Conservation (phyloP, 2,888 invertebrate species). For the Stenotaenia linearis region DNA sequence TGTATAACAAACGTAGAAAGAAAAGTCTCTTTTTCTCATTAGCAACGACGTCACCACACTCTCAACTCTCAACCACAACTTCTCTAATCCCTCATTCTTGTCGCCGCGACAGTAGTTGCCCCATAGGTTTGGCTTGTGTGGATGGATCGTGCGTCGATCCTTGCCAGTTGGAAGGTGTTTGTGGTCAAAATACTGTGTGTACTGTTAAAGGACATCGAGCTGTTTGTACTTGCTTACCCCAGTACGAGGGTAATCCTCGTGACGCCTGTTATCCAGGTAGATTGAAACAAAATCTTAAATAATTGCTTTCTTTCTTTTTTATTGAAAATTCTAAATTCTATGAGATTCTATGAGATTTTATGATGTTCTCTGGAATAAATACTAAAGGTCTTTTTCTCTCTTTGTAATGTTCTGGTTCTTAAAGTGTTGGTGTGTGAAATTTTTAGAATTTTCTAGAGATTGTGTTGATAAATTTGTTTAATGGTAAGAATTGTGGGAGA, state of each 20-base stretch:
- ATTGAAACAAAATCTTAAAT: not conserved
- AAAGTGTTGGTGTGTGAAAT: no score
- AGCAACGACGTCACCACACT: not conserved
- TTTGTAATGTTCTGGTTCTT: no score
- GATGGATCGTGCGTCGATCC: not conserved
- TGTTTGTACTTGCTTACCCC: conserved; percentile 67
- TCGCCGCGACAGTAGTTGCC: not conserved
- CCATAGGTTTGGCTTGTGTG: not conserved
- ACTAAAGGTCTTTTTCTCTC: no score
- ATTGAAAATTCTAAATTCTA: no score
- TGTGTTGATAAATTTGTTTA: no score
- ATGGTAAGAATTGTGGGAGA: no score
- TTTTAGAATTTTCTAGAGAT: no score
- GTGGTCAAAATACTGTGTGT: conserved; percentile 76
- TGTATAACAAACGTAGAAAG: not conserved
- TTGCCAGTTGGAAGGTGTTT: conserved; percentile 43
- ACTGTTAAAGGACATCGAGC: conserved; percentile 67
- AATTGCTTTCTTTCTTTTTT: not conserved
- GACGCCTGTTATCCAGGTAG: conserved; percentile 56
- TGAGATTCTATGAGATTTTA: no score
- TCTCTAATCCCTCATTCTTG: not conserved
- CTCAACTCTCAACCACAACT: not conserved
- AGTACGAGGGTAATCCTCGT: conserved; percentile 71
- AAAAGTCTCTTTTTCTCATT: not conserved
- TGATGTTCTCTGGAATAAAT: no score